A percentile compares a stretch with the other conserved stretches of the same genome.
phyloP scores from a whole-genome alignment of 1,140 invertebrate genomes.

The Zaprionus taronus region DNA sequence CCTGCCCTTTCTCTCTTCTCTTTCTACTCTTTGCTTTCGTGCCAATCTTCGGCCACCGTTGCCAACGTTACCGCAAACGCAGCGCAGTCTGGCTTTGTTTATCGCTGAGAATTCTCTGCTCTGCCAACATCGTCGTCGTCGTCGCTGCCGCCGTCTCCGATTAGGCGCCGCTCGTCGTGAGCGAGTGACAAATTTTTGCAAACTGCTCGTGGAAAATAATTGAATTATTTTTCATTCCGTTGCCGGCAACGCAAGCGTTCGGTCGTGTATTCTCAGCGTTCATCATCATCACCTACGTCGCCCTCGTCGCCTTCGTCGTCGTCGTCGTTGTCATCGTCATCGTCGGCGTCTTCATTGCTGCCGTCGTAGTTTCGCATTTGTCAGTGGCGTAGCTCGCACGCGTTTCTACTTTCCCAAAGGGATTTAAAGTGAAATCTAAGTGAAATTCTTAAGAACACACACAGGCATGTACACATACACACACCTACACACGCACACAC shows the following conservation, averaged over 20 bases:
- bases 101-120: slow-evolving; percentile 54
- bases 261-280: slow-evolving; percentile 54
- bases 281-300: neutral
- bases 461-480: slow-evolving; percentile 4
- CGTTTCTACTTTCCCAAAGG: slow-evolving; percentile 10
- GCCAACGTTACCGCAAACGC: slow-evolving; percentile 51
- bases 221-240: slow-evolving; percentile 80
- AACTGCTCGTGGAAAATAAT: slow-evolving; percentile 71
- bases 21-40: slow-evolving; percentile 50
- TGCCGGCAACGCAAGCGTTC: slow-evolving; percentile 76
- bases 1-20: neutral
- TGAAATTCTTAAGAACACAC: neutral
- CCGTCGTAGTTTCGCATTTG: neutral
- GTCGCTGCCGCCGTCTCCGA: slow-evolving; percentile 36
- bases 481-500: neutral
- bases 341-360: neutral
- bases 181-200: slow-evolving; percentile 56
- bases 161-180: slow-evolving; percentile 53
- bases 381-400: slow-evolving; percentile 18
- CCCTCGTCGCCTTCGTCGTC: neutral
- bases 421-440: neutral
- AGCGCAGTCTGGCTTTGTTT: slow-evolving; percentile 61
- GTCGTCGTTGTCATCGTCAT: neutral
- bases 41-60: slow-evolving; percentile 46
- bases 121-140: slow-evolving; percentile 17